These are phyloP conservation scores for Nineta flava DNA, from an alignment of 2,888 invertebrate genomes.

Conservation along the genomic window DNA sequence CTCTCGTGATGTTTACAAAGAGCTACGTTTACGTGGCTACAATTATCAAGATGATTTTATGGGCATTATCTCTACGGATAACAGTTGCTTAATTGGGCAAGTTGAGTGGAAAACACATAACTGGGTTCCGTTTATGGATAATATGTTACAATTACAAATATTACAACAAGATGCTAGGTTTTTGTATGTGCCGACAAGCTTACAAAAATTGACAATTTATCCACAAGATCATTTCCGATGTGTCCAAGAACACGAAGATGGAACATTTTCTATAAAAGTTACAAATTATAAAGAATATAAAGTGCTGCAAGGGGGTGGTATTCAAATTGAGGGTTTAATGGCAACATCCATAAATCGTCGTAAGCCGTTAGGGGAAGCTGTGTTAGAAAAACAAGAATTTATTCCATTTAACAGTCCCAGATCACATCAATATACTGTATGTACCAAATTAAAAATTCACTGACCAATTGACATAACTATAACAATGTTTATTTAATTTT, in stretches of 20 bases:
- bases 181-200: conserved; percentile 50
- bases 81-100: conserved; percentile 18
- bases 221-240: conserved; percentile 22
- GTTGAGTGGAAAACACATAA: conserved; percentile 30
- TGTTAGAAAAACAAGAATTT: conserved; percentile 60
- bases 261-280: conserved; percentile 2
- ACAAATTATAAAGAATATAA: conserved; percentile 25
- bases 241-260: conserved; percentile 4
- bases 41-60: conserved; percentile 25
- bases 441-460: too few relatives aligned
- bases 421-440: too few relatives aligned
- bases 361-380: conserved; percentile 52
- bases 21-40: conserved; percentile 53
- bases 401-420: conserved; percentile 35
- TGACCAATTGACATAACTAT: neutral
- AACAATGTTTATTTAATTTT: too few relatives aligned
- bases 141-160: conserved; percentile 62
- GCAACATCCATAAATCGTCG: conserved; percentile 58
- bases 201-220: conserved; percentile 35
- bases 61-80: conserved; percentile 18
- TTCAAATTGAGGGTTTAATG: conserved; percentile 60
- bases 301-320: conserved; percentile 47
- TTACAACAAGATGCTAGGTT: conserved; percentile 50
- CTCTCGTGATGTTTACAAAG: conserved; percentile 46
- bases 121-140: conserved; percentile 82